phyloP scores from a whole-genome alignment of 2,113 vertebrate genomes.

The Irena cyanogastra region DNA sequence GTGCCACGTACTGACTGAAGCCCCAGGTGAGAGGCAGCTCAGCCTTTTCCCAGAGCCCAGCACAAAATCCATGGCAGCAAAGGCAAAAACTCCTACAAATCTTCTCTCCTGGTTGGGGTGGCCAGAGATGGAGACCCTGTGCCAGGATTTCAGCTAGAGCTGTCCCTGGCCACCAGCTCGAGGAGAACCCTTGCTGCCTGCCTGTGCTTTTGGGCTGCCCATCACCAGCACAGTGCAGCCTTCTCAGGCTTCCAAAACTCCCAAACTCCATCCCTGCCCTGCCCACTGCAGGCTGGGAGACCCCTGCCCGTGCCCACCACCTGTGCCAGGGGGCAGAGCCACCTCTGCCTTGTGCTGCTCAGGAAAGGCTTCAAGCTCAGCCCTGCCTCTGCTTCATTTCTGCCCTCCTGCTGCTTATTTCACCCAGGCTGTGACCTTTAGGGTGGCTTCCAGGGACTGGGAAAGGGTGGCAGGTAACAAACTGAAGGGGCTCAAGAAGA shows the following conservation, averaged over 20 bases:
- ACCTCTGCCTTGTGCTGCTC: background rate
- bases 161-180: rapidly evolving
- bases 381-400: background rate
- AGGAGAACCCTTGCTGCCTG: background rate
- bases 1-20: background rate
- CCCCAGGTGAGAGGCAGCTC: background rate
- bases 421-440: background rate
- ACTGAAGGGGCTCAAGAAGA: background rate
- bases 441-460: background rate
- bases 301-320: rapidly evolving
- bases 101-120: background rate
- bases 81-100: background rate
- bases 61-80: background rate
- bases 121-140: background rate
- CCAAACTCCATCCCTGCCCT: background rate
- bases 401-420: background rate
- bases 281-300: background rate
- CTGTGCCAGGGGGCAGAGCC: background rate
- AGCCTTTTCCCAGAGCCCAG: background rate
- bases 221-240: rapidly evolving
- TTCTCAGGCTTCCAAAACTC: background rate
- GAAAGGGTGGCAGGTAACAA: background rate
- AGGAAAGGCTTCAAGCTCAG: background rate
- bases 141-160: background rate
- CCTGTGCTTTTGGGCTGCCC: background rate